Evolutionary conservation across 2,113 vertebrate species (phyloP).

Genomic region (Indri indri): DNA sequence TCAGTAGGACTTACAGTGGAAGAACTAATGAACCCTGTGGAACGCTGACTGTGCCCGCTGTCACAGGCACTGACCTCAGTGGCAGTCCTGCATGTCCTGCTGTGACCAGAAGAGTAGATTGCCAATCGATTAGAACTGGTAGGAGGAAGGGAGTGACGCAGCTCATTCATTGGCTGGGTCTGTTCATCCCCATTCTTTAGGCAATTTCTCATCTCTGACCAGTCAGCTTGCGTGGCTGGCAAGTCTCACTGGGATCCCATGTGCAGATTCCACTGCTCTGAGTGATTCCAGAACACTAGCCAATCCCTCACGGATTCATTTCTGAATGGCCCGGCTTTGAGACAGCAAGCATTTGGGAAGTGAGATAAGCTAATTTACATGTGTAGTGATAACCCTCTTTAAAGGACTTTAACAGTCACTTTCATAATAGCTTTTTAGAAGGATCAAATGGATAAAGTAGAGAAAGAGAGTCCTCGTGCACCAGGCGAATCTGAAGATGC

Average conservation of each 20-base stretch:
- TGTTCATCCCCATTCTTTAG: background rate
- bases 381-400: conserved; percentile 36
- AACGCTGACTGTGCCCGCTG: accelerated
- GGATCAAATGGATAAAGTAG: background rate
- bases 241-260: background rate
- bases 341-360: background rate
- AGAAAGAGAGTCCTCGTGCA: background rate
- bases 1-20: background rate
- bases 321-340: background rate
- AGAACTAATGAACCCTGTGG: background rate
- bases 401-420: background rate
- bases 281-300: background rate
- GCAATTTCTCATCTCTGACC: background rate
- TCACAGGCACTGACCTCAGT: background rate
- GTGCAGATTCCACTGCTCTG: background rate
- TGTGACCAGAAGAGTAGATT: background rate
- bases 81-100: background rate
- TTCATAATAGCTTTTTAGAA: background rate
- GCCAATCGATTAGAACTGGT: background rate
- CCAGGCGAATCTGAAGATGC: background rate
- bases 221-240: background rate
- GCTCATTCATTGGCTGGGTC: background rate
- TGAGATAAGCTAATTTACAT: conserved; percentile 56
- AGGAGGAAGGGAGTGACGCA: background rate
- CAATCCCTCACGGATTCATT: background rate